Percentiles rank a stretch among this genome's conserved stretches.
phyloP scores from a whole-genome alignment of 2,797 vertebrate genomes.

The Acrossocheilus fasciatus region DNA sequence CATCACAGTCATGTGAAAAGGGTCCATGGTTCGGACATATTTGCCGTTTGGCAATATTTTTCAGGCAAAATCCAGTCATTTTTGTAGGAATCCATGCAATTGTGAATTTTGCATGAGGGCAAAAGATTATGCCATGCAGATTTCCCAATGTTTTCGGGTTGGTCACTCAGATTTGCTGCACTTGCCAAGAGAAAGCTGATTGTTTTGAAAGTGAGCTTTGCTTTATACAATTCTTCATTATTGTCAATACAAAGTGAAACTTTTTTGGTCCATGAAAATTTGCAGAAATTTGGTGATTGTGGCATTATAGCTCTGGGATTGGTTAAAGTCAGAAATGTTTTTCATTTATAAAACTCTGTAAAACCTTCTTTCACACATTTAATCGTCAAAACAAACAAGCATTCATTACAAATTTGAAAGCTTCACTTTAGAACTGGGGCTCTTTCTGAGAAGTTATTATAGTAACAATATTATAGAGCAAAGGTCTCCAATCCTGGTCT shows the following conservation, averaged over 20 bases:
- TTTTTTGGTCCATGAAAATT: background rate
- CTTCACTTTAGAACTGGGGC: background rate
- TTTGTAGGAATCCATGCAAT: background rate
- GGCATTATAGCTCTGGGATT: background rate
- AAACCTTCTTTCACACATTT: background rate
- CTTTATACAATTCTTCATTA: background rate
- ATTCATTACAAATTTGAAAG: background rate
- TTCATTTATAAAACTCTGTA: background rate
- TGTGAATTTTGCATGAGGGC: background rate
- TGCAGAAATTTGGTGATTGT: background rate
- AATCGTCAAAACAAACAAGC: background rate
- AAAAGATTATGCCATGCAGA: background rate
- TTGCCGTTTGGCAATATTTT: background rate
- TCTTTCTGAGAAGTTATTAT: background rate
- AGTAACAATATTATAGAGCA: background rate
- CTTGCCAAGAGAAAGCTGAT: background rate
- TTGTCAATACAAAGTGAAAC: background rate
- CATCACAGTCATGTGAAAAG: background rate
- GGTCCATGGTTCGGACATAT: background rate
- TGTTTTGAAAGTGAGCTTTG: background rate
- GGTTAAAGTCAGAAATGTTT: background rate
- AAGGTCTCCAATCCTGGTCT: background rate
- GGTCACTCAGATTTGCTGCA: background rate
- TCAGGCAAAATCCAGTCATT: background rate
- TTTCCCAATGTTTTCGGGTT: background rate